Evolutionary conservation across 2,797 vertebrate genomes (phyloP), one percentile per base, ranked within the genome.

Genomic region (Babyrousa celebensis): DNA sequence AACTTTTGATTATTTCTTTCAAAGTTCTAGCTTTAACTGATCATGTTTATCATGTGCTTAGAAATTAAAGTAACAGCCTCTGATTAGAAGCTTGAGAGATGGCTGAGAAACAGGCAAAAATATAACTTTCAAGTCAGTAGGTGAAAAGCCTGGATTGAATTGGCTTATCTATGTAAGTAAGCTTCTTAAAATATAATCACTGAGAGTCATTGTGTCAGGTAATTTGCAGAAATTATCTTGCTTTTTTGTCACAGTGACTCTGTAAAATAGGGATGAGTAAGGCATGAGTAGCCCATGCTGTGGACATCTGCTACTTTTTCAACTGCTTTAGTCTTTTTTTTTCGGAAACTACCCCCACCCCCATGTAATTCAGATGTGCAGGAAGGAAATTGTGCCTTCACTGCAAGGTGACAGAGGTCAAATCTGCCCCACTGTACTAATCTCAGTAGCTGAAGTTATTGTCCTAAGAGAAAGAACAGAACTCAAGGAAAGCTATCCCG

Each of bases 1-100:
- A 97, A 99, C 98, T 99, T 99, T 99, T 0, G 99, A 99, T 98
- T 99, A 99, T 98, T 99, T 99, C 98, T 99, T 99, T 67, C 99
- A 99, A 98, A 99, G 98, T 98, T 99, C 99, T 98, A 99, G 99
- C 97, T 99, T 99, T 98, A 99, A 97, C 97, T 99, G 99, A 97
- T 99, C 99, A 86, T 75, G 1, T 85, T 96, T 71, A 96, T 29
- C 20, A 80, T 63, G 15, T n/a, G 83, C 12, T 74, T 91, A 56
- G 78, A 95, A 82, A 58, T 78, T 58, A 82, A 95, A 87, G 56
- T 60, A 78, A 71, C 10, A 27, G 17, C 10, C 20, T 65, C 40
- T 77, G 56, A 88, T 94, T 54, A 91, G 67, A 91, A n/a, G 25
- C 12, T 92, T 92, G 25, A 20, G 52, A 56, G 62, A 67, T 9